A percentile compares a stretch with the other conserved stretches of the same genome.
Conservation (phyloP, 2,888 invertebrate genomes). For the Platycnemis pennipes region DNA sequence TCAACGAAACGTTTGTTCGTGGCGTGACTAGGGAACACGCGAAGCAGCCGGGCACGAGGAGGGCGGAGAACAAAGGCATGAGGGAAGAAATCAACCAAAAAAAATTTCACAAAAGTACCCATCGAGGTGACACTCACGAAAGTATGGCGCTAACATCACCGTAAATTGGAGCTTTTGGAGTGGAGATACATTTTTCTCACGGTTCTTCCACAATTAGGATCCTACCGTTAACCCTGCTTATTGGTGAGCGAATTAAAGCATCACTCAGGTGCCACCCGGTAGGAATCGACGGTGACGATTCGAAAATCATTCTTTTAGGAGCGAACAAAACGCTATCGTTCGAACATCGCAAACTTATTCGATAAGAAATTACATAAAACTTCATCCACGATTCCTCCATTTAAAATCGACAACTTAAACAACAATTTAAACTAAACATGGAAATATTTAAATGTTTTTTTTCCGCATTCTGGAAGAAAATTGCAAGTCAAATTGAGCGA, state of each 20-base stretch:
- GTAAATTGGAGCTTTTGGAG: background rate
- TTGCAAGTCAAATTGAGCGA: too few species aligned
- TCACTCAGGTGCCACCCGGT: background rate
- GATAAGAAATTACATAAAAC: too few species aligned
- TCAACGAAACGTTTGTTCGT: background rate
- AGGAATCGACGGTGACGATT: background rate
- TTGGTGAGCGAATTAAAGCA: background rate
- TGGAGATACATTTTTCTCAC: background rate
- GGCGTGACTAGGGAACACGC: background rate
- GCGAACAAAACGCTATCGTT: background rate
- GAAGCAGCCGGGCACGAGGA: background rate
- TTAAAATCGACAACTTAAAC: too few species aligned
- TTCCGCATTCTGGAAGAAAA: too few species aligned
- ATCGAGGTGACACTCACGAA: background rate
- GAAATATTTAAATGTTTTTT: too few species aligned
- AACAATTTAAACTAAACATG: too few species aligned
- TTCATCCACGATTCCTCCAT: too few species aligned
- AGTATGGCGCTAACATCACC: background rate
- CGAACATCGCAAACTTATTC: background rate
- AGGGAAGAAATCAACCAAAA: background rate
- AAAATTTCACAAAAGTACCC: background rate
- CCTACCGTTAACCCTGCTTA: background rate
- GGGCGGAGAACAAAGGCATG: background rate
- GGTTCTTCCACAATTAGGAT: background rate
- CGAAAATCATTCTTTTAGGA: background rate